Evolutionary conservation across 2,888 invertebrate species (phyloP).

Genomic region (Ormyrus pomaceus): DNA sequence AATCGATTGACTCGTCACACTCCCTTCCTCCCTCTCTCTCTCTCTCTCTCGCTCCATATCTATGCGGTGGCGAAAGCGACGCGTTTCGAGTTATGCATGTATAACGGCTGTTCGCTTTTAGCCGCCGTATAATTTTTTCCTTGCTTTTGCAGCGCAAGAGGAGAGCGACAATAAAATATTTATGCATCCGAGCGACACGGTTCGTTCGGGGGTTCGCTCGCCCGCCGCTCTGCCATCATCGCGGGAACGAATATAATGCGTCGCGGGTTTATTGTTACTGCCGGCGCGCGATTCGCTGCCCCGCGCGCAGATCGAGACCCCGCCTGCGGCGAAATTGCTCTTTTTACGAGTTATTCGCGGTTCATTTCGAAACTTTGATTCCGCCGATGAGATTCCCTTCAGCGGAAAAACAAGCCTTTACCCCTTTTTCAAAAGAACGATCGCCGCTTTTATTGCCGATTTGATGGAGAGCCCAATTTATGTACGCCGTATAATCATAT

Average conservation of each 20-base stretch:
- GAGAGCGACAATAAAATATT: conserved; percentile 11
- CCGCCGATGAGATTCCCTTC: neutral
- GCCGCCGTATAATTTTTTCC: neutral
- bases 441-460: too few relatives aligned
- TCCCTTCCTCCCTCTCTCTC: neutral
- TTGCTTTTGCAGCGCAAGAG: too few relatives aligned
- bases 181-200: conserved; percentile 7
- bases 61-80: neutral
- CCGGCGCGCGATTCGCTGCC: too few relatives aligned
- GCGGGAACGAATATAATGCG: neutral
- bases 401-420: too few relatives aligned
- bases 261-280: neutral
- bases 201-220: too few relatives aligned
- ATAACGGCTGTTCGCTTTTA: neutral
- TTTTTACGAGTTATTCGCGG: conserved; percentile 2
- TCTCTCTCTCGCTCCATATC: neutral
- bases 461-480: too few relatives aligned
- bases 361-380: conserved; percentile 17
- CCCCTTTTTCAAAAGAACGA: too few relatives aligned
- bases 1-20: conserved; percentile 20
- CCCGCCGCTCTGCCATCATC: too few relatives aligned
- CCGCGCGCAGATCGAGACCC: too few relatives aligned
- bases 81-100: conserved; percentile 2
- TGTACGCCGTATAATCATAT: too few relatives aligned
- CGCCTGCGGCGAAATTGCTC: neutral